These are phyloP conservation scores for Corbicula japonica DNA, from an alignment of 2,888 invertebrate genomes.

Conservation along the genomic window DNA sequence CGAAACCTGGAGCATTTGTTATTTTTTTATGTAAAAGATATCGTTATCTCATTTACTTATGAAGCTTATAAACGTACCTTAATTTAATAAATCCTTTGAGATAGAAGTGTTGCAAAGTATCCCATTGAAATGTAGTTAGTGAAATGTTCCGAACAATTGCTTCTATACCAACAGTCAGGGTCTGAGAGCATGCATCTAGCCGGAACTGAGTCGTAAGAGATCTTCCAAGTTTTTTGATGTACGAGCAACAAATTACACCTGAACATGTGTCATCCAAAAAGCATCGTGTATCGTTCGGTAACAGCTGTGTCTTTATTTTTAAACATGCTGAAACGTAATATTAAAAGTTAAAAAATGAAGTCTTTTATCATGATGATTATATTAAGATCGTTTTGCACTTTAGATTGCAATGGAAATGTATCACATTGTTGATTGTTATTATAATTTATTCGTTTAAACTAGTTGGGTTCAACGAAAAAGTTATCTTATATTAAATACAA, in stretches of 20 bases:
- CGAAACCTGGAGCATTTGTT: no score
- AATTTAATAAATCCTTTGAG: slow-evolving; percentile 58
- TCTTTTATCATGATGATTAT: no score
- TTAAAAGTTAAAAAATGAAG: no score
- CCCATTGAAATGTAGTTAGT: slow-evolving; percentile 66
- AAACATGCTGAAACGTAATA: no score
- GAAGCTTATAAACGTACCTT: slow-evolving; percentile 52
- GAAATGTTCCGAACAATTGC: slow-evolving; percentile 46
- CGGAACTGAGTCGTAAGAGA: slow-evolving; percentile 48
- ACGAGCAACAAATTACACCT: slow-evolving; percentile 63
- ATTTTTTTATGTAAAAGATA: no score
- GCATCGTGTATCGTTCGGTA: slow-evolving; percentile 44
- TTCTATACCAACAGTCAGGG: slow-evolving; percentile 61
- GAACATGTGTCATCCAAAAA: slow-evolving; percentile 64
- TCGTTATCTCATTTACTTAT: neutral
- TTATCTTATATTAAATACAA: no score
- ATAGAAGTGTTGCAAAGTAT: slow-evolving; percentile 48
- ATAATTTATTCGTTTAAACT: no score
- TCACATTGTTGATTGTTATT: no score
- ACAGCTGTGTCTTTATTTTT: no score
- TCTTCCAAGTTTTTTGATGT: slow-evolving; percentile 41
- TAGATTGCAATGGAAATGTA: no score
- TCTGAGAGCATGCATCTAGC: slow-evolving; percentile 61
- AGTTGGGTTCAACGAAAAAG: no score
- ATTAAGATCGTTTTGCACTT: no score